Evolutionary conservation across 2,113 vertebrate genomes (phyloP).

Genomic region (Marmota flaviventris): DNA sequence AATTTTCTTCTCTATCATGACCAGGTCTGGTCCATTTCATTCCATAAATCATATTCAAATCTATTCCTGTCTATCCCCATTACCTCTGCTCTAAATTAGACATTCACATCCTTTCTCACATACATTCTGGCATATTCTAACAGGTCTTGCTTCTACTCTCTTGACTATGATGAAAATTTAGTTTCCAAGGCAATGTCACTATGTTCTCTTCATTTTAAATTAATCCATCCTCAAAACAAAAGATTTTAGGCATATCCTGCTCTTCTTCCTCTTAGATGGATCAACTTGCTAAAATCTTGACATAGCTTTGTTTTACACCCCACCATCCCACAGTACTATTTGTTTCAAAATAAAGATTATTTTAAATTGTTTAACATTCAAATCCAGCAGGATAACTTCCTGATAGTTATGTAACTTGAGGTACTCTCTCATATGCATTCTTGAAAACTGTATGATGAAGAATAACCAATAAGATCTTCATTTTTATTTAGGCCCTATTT

Average conservation of each 20-base stretch:
- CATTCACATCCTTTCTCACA: not conserved
- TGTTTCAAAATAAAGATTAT: not conserved
- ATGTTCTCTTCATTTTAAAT: not conserved
- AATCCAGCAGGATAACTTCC: not conserved
- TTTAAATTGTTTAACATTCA: slow-evolving; percentile 35
- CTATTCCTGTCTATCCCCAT: not conserved
- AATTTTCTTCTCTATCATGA: not conserved
- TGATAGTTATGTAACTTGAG: not conserved
- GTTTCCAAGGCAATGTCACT: not conserved
- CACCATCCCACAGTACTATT: not conserved
- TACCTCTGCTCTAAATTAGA: not conserved
- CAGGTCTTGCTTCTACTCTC: not conserved
- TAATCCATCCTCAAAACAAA: not conserved
- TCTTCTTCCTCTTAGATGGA: not conserved
- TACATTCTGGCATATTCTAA: not conserved
- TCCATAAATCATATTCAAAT: not conserved
- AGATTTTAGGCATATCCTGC: not conserved
- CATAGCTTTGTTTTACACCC: not conserved
- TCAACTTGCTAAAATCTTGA: not conserved
- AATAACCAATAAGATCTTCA: not conserved
- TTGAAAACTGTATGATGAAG: not conserved
- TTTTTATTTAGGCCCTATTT: not conserved
- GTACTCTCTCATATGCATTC: not conserved
- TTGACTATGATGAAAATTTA: slow-evolving; percentile 14
- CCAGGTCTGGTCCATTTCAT: not conserved